A percentile compares a stretch with the other conserved stretches of the same genome.
These are phyloP conservation scores for Kradibia gibbosae DNA, from an alignment of 1,140 invertebrate genomes.

Conservation along the genomic window DNA sequence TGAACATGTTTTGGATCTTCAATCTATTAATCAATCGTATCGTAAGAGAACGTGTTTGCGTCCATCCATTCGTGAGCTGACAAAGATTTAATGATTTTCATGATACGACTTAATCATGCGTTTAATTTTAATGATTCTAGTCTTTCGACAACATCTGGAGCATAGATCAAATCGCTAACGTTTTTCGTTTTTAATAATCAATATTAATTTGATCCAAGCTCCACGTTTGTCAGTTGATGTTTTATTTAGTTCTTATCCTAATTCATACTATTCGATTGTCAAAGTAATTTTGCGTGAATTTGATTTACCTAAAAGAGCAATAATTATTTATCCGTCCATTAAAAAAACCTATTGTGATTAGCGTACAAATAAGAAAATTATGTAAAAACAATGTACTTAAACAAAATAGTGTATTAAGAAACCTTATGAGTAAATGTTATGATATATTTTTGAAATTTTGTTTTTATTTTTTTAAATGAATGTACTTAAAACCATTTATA, in stretches of 20 bases:
- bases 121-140: constrained; percentile 68
- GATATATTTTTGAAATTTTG: constrained; percentile 52
- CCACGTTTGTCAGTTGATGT: constrained; percentile 62
- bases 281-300: constrained; percentile 39
- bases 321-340: constrained; percentile 35
- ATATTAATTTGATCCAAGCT: constrained; percentile 54
- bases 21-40: constrained; percentile 53
- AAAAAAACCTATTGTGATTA: constrained; percentile 48
- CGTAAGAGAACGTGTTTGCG: constrained; percentile 33
- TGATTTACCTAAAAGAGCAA: constrained; percentile 25
- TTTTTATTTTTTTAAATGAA: constrained; percentile 29
- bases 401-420: constrained; percentile 43
- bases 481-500: not conserved
- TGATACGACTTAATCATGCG: constrained; percentile 50
- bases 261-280: constrained; percentile 39
- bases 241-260: constrained; percentile 59
- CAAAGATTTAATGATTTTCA: constrained; percentile 42
- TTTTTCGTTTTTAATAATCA: constrained; percentile 35
- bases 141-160: constrained; percentile 64
- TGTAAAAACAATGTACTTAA: constrained; percentile 47
- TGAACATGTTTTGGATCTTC: constrained; percentile 52
- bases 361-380: constrained; percentile 44
- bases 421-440: constrained; percentile 64
- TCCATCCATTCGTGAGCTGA: constrained; percentile 38
- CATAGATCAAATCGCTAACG: constrained; percentile 55